Base-by-base conservation (phyloP, 2,888 invertebrate species). In the Diarsia brunnea region DNA sequence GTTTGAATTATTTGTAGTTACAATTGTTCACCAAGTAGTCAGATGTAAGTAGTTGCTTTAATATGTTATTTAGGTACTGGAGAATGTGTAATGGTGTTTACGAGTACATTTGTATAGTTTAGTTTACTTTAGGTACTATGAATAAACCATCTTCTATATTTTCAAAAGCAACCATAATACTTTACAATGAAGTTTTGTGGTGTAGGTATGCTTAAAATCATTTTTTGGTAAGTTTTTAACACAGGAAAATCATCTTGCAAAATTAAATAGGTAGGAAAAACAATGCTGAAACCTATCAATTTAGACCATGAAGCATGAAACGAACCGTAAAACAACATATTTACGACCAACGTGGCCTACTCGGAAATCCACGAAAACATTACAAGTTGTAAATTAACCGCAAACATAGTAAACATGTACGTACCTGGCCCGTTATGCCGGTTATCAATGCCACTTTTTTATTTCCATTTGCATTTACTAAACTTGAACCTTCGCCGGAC, bases 391-490 rank as follows among this genome's bases (percentile, higher is more conserved):
- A 12, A 53, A 84, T 61, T 53, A 55, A 24, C 47, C 27, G 49
- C 12, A 75, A 65, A 69, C 61, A 43, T 16, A 45, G 10, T 51
- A 73, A 55, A 60, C 14, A 77, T 67, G 14, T 81, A 91, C 93
- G 93, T 97, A 99, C 99, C 98, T 99, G 99, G 53, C 99, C 99
- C 60, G 99, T 99, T 81, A 99, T 99, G 86, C 99, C 99, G 79
- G 99, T 99, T 90, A 99, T 98, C 76, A 99, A 96, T 19, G 99
- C 99, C 68, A 99, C 97, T 94, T 98, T 98, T 43, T 63, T 63
- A 63, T 63, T 63, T 89, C 94, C 96, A 73, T 92, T 94, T 47
- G 85, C 90, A 75, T 87, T 89, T 11, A 47, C 73, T 60, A 73
- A 51, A 72, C 83, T 89, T 2, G 94, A 88, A 19, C 90, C 90